A percentile compares a stretch with the other conserved stretches of the same genome.
phyloP scores from a whole-genome alignment of 2,113 vertebrate genomes.

The Tautogolabrus adspersus region DNA sequence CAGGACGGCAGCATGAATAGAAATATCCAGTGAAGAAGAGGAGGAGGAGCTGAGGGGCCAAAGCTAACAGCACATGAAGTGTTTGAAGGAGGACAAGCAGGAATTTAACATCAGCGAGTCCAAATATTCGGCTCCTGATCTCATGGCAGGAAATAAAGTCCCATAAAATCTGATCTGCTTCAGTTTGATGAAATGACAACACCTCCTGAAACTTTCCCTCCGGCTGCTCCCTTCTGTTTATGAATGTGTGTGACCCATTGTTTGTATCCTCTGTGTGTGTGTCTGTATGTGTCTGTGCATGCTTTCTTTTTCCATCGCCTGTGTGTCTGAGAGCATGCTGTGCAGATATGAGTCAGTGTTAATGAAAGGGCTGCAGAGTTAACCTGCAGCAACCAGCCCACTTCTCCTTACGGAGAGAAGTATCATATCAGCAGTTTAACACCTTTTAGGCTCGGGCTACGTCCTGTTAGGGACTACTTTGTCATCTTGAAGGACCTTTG shows the following conservation, averaged over 20 bases:
- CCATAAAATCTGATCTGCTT: neutral
- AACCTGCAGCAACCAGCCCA: neutral
- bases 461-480: no score
- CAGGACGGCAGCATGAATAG: neutral
- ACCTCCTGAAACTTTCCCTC: neutral
- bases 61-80: neutral
- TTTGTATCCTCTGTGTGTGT: neutral
- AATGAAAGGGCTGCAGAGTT: conserved; percentile 46
- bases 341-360: conserved; percentile 33
- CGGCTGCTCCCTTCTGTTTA: neutral
- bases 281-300: conserved; percentile 5
- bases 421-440: neutral
- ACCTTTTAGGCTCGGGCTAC: no score
- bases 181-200: neutral
- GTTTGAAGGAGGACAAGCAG: neutral
- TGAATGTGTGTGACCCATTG: conserved; percentile 8
- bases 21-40: neutral
- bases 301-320: neutral
- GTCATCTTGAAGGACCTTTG: no score
- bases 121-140: neutral
- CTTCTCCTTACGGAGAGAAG: no score
- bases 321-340: conserved; percentile 29
- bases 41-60: neutral
- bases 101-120: neutral
- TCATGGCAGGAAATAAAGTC: neutral